phyloP scores from a whole-genome alignment of 30 jellyfish, hydroid and myxozoan species.

The Cassiopea andromeda region DNA sequence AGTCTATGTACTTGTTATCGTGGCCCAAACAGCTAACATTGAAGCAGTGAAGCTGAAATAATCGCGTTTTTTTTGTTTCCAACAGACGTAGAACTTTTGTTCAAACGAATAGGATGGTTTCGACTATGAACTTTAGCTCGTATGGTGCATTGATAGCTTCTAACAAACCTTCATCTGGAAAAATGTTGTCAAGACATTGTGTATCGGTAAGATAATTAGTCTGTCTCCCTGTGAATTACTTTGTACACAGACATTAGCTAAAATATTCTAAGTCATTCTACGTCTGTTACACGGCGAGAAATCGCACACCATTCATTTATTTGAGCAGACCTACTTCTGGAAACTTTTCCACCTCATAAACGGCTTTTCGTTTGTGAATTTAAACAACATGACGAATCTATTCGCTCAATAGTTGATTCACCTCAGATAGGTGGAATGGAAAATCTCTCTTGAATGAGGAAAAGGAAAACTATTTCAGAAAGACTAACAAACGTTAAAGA shows the following conservation, averaged over 20 bases:
- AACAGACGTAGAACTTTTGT: background rate
- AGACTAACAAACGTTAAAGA: slow-evolving; percentile 11
- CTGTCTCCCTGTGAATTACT: background rate
- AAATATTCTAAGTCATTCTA: background rate
- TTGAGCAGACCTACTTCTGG: background rate
- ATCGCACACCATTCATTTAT: background rate
- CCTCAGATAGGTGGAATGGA: background rate
- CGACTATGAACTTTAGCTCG: background rate
- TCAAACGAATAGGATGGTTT: background rate
- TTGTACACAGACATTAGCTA: background rate
- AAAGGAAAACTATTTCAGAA: background rate
- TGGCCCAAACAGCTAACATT: slow-evolving; percentile 13
- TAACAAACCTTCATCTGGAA: background rate
- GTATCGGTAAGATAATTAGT: background rate
- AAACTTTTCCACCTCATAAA: background rate
- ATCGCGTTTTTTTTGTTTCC: slow-evolving; percentile 14
- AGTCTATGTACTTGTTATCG: slow-evolving; percentile 30
- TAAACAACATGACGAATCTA: background rate
- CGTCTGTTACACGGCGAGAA: background rate
- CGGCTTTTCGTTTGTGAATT: background rate
- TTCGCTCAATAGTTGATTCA: background rate
- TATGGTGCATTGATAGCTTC: background rate
- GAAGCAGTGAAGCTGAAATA: slow-evolving; percentile 60
- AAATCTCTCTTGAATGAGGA: background rate
- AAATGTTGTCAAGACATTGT: background rate